Base-by-base conservation (phyloP, 2,797 vertebrate genomes). In the Amblyopsis hoosieri region DNA sequence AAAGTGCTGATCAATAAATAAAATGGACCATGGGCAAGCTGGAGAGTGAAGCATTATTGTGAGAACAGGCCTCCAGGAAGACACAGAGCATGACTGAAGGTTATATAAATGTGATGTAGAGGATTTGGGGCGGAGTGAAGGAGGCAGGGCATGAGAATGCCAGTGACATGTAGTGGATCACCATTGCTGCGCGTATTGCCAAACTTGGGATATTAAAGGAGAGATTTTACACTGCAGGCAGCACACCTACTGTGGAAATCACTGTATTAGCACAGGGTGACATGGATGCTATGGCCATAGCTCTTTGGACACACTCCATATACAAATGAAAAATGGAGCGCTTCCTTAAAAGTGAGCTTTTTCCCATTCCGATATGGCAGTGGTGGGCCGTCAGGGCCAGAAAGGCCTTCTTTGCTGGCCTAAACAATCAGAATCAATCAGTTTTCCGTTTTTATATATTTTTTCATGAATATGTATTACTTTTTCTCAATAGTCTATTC, bases 121-220 rank as follows among this genome's bases (percentile, higher is more conserved):
- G 83, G 83, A 84, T 85, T 87, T 84, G 71, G 62, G 10, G 57
- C 60, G 9, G 57, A 4, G 62, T 67, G 60, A 64, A 55, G 78
- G 61, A 72, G 74, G 66, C 42, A 76, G 42, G 69, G 72, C 69
- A 79, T 72, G 83, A 79, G 45, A 47, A 76, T 45, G 69, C 74
- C 72, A 79, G 67, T 75, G 82, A 80, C 80, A 82, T 45, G 54
- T 63, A 61, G 55, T 14, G 72, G 85, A 83, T 88, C 87, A 86
- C 76, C 84, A 68, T 3, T 49, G 67, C 76, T 69, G 81, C 86
- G 76, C 84, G 89, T 86, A 90, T 90, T 90, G 90, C 66, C 87
- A 86, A 86, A 88, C 88, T 90, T 84, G 84, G 86, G 86, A 87
- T 90, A 89, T 88, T 88, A 90, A 89, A 87, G 86, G 68, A 66